phyloP scores from a whole-genome alignment of 2,113 vertebrate species.

The Chaetorhynchus papuensis region DNA sequence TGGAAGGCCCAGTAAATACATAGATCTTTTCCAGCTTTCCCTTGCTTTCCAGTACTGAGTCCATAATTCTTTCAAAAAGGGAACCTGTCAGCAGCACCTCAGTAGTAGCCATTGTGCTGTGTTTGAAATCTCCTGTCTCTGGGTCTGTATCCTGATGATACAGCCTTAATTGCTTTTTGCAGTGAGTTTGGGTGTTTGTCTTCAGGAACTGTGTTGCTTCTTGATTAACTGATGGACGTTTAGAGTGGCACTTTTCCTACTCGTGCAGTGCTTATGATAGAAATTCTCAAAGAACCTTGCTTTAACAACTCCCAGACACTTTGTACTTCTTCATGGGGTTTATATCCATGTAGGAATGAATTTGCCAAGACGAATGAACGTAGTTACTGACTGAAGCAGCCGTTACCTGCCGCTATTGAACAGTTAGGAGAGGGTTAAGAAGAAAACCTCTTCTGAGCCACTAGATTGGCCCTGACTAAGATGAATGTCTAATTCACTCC shows the following conservation, averaged over 20 bases:
- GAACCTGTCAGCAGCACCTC: not conserved
- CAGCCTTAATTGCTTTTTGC: not conserved
- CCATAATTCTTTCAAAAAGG: not conserved
- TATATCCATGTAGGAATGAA: slow-evolving; percentile 38
- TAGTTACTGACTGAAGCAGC: slow-evolving; percentile 58
- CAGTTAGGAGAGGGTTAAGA: slow-evolving; percentile 65
- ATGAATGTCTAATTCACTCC: slow-evolving; percentile 77
- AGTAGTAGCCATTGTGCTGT: not conserved
- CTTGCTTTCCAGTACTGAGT: not conserved
- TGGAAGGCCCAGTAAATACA: not conserved
- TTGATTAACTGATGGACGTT: slow-evolving; percentile 13
- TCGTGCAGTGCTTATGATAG: not conserved
- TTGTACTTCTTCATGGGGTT: slow-evolving; percentile 5
- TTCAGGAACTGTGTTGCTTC: not conserved
- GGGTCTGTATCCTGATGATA: not conserved
- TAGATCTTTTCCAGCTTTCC: not conserved
- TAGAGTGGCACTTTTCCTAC: not conserved
- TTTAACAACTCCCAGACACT: slow-evolving; percentile 26
- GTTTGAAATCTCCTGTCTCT: not conserved
- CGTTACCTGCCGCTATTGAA: slow-evolving; percentile 8
- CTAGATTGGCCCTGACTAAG: slow-evolving; percentile 74
- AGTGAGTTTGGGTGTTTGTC: not conserved
- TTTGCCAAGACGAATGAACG: slow-evolving; percentile 37
- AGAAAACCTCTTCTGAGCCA: slow-evolving; percentile 57
- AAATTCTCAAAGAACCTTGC: not conserved